Evolutionary conservation across 35 echinoderm and acorn worm genomes (phyloP).

Genomic region (Apostichopus japonicus): DNA sequence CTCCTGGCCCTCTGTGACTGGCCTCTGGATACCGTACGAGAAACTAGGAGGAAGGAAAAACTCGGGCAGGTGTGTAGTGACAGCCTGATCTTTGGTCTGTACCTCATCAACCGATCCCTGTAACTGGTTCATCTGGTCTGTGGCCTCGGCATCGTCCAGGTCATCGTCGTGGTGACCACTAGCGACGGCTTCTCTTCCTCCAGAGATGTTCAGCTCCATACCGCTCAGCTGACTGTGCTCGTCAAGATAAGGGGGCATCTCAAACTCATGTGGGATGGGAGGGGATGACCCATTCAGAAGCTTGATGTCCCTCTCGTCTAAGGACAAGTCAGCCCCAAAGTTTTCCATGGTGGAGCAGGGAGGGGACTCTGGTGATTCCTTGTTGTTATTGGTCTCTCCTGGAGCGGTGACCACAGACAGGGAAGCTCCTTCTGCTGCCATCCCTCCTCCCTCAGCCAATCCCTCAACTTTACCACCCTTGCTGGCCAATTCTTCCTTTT

Average conservation of each 20-base stretch:
- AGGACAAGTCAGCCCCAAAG: slow-evolving; percentile 58
- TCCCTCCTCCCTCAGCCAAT: slow-evolving; percentile 10
- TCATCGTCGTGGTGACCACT: slow-evolving; percentile 6
- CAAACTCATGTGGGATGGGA: slow-evolving; percentile 51
- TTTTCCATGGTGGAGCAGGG: slow-evolving; percentile 32
- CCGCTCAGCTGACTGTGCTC: background rate
- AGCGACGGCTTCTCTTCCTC: slow-evolving; percentile 36
- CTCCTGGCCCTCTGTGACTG: slow-evolving; percentile 49
- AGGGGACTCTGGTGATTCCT: slow-evolving; percentile 48
- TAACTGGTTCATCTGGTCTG: slow-evolving; percentile 12
- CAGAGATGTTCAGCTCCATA: slow-evolving; percentile 36
- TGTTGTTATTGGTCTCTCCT: slow-evolving; percentile 54
- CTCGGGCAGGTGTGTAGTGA: slow-evolving; percentile 66
- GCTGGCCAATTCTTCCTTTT: slow-evolving; percentile 43
- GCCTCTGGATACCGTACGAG: slow-evolving; percentile 13
- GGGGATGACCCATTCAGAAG: slow-evolving; percentile 43
- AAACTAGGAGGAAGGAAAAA: slow-evolving; percentile 59
- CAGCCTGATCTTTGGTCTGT: slow-evolving; percentile 58
- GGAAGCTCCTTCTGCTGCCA: slow-evolving; percentile 23
- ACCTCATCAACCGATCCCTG: background rate
- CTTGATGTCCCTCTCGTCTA: slow-evolving; percentile 84
- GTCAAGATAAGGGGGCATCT: background rate
- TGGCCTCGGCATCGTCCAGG: background rate
- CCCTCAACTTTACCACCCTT: slow-evolving; percentile 30
- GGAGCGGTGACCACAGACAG: background rate